Percentiles rank a stretch among this genome's conserved stretches.
phyloP scores from a whole-genome alignment of 2,113 vertebrate genomes.

The Malurus alboscapulatus region DNA sequence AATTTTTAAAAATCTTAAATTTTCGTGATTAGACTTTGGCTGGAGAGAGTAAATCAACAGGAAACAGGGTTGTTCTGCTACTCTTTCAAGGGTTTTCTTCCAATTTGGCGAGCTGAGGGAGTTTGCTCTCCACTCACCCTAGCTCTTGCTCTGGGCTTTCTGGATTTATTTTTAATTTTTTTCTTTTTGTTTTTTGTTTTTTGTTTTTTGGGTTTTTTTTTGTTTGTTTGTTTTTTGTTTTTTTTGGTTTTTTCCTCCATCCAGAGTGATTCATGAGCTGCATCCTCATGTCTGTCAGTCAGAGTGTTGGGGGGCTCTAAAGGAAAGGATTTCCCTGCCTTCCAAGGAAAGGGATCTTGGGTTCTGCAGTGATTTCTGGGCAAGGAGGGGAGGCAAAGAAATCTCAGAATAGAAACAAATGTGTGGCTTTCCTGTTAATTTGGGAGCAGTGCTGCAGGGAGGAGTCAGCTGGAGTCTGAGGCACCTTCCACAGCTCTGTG shows the following conservation, averaged over 20 bases:
- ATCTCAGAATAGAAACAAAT: not conserved
- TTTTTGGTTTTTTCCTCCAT: too few relatives aligned
- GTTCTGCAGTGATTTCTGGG: not conserved
- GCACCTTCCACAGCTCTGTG: not conserved
- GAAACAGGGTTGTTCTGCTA: not conserved
- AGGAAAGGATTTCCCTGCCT: not conserved
- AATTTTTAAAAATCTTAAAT: too few relatives aligned
- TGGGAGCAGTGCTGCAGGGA: not conserved
- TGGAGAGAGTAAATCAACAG: slow-evolving; percentile 6
- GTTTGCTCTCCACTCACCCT: slow-evolving; percentile 18
- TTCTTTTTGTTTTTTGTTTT: too few relatives aligned
- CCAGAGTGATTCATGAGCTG: too few relatives aligned
- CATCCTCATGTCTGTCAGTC: not conserved
- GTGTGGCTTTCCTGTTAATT: not conserved
- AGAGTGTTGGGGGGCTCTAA: not conserved
- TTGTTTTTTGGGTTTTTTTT: too few relatives aligned
- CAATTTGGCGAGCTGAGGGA: slow-evolving; percentile 7
- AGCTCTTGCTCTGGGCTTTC: slow-evolving; percentile 31
- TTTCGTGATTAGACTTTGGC: not conserved
- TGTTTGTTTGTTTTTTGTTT: too few relatives aligned
- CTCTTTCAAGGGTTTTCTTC: not conserved
- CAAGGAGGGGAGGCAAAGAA: not conserved
- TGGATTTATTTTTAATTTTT: not conserved
- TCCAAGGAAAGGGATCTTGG: not conserved
- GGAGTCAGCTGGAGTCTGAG: not conserved